Conservation (phyloP, 2,113 vertebrate genomes). For the Cavia aperea region DNA sequence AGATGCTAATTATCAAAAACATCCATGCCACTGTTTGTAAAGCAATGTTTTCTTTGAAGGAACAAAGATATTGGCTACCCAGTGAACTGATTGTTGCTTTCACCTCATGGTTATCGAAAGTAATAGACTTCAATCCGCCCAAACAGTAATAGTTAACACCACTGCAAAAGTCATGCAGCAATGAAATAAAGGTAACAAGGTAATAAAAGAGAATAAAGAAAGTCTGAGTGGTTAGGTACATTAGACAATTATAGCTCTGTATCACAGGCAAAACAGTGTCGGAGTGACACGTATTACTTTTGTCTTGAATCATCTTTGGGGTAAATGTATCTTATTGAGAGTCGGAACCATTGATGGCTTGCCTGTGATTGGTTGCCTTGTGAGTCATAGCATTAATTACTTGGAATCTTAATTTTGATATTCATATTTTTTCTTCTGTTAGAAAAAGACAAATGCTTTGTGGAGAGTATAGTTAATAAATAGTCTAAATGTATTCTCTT, state of each 20-base stretch:
- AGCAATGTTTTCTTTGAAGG: slow-evolving; percentile 22
- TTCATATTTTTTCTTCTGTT: background rate
- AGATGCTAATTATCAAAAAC: slow-evolving; percentile 21
- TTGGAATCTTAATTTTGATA: slow-evolving; percentile 37
- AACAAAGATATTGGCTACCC: slow-evolving; percentile 11
- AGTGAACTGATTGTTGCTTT: slow-evolving; percentile 44
- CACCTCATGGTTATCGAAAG: slow-evolving; percentile 48
- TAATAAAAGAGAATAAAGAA: slow-evolving; percentile 47
- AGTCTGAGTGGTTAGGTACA: background rate
- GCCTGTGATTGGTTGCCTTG: background rate
- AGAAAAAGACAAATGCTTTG: slow-evolving; percentile 23
- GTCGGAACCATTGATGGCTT: background rate
- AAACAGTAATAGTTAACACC: slow-evolving; percentile 35
- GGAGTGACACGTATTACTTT: slow-evolving; percentile 10
- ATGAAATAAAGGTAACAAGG: slow-evolving; percentile 17
- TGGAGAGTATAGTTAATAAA: slow-evolving; percentile 8
- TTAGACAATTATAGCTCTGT: slow-evolving; percentile 13
- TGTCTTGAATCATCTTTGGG: slow-evolving; percentile 26
- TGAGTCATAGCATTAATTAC: slow-evolving; percentile 28
- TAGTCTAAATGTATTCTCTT: background rate
- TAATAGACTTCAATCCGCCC: slow-evolving; percentile 18
- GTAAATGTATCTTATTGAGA: slow-evolving; percentile 41
- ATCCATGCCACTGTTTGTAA: slow-evolving; percentile 2
- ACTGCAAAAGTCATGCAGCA: slow-evolving; percentile 22
- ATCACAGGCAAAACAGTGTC: background rate